Evolutionary conservation across 2,113 vertebrate species (phyloP).

Genomic region (Phaethon lepturus): DNA sequence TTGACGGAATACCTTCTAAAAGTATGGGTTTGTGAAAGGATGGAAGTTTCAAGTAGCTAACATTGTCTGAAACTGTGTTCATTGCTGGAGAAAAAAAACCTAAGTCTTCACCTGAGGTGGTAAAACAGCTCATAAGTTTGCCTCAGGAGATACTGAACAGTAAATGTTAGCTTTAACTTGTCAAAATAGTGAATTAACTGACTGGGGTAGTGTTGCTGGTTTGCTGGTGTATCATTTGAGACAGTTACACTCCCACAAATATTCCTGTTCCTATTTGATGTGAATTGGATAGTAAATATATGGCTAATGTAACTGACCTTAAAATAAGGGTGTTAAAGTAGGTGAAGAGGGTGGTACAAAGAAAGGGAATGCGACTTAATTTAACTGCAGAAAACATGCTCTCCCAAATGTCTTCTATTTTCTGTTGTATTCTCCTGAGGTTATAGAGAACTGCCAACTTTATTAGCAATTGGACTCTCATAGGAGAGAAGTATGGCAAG

Average conservation of each 20-base stretch:
- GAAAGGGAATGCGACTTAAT: neutral
- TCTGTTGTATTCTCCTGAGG: fast-evolving
- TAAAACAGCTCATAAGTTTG: neutral
- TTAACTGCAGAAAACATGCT: neutral
- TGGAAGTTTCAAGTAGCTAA: neutral
- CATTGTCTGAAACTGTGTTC: neutral
- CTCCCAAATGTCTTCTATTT: neutral
- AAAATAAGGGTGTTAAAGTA: neutral
- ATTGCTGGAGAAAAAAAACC: neutral
- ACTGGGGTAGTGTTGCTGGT: neutral
- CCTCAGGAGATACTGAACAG: neutral
- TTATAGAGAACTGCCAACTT: neutral
- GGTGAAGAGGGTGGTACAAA: neutral
- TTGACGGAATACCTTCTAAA: neutral
- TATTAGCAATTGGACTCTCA: neutral
- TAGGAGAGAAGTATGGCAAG: neutral
- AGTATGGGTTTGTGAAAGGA: neutral
- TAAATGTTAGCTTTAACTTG: neutral
- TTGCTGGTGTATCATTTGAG: neutral
- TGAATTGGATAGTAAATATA: neutral
- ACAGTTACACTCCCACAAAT: neutral
- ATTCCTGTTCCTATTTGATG: neutral
- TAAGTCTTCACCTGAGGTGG: neutral
- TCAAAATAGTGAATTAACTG: neutral
- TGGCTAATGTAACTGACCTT: neutral